Base-by-base conservation (phyloP, 2,113 vertebrate species). In the Galeopterus variegatus region DNA sequence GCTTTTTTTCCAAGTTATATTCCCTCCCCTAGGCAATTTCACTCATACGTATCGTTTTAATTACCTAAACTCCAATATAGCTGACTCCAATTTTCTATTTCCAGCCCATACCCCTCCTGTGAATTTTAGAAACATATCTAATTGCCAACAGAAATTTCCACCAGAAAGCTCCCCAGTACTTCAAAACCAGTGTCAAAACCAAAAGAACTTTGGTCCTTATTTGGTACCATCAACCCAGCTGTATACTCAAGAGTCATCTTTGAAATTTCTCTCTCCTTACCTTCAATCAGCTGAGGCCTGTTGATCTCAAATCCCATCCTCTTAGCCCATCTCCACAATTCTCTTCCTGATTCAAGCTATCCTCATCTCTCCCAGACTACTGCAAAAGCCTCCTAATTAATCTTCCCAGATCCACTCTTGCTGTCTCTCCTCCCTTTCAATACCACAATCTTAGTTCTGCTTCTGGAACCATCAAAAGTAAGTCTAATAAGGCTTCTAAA, bases 391-490 rank as follows among this genome's bases (percentile, higher is more conserved):
- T 80, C 72, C 64, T 81, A 48, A 82, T 4, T 77, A 17, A 93
- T 73, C 60, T 89, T 64, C 6, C 45, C 69, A 96, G 3, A 88
- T 52, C 45, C 18, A 77, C 31, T 70, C 67, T 45, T 88, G 67
- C 18, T 73, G 4, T 58, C 45, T 67, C 87, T 65, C 84, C 56
- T 94, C 36, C 28, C 52, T 64, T 92, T 96, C 64, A 86, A 52
- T 87, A 84, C 8, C 26, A 85, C 19, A 86, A 88, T 18, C 14
- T 6, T 67, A 89, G 52, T 90, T 83, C 79, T 90, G 23, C 69
- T 88, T 77, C 31, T 72, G 36, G 1, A 88, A 65, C 36, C 56
- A 88, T 6, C 58, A 93, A 95, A 97, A 95, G 41, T 93, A 83
- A 48, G 6, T 52, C 52, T 73, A 82, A 77, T 50, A 45, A 28